Evolutionary conservation across 2,797 vertebrate species (phyloP).

Genomic region (Urophycis tenuis): DNA sequence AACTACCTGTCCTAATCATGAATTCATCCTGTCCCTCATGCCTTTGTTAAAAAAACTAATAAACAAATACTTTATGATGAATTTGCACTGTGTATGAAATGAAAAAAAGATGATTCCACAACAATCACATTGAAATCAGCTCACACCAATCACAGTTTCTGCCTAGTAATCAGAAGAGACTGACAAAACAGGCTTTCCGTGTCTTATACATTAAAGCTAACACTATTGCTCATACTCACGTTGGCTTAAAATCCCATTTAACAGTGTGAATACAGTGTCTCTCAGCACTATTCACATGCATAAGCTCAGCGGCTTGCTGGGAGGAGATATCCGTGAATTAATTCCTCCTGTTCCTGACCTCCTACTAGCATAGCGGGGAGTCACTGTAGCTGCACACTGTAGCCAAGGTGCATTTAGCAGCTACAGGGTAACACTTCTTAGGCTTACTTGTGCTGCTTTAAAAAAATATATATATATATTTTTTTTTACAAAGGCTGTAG

Average conservation of each 20-base stretch:
- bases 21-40: too few relatives aligned
- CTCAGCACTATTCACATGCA: neutral
- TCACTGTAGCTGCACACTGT: neutral
- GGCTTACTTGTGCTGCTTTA: neutral
- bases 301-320: neutral
- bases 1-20: neutral
- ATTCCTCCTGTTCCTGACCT: neutral
- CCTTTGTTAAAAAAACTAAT: too few relatives aligned
- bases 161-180: neutral
- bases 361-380: neutral
- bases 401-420: neutral
- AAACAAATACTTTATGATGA: neutral
- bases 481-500: neutral
- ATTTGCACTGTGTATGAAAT: neutral
- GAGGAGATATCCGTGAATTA: constrained; percentile 1
- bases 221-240: neutral
- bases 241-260: neutral
- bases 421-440: neutral
- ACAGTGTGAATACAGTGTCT: neutral
- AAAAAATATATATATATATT: neutral
- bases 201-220: neutral
- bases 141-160: neutral
- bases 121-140: neutral
- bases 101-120: neutral
- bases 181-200: neutral